These are phyloP conservation scores for Holothuria leucospilota DNA, from an alignment of 53 echinoderm and acorn worm genomes.

Conservation along the genomic window DNA sequence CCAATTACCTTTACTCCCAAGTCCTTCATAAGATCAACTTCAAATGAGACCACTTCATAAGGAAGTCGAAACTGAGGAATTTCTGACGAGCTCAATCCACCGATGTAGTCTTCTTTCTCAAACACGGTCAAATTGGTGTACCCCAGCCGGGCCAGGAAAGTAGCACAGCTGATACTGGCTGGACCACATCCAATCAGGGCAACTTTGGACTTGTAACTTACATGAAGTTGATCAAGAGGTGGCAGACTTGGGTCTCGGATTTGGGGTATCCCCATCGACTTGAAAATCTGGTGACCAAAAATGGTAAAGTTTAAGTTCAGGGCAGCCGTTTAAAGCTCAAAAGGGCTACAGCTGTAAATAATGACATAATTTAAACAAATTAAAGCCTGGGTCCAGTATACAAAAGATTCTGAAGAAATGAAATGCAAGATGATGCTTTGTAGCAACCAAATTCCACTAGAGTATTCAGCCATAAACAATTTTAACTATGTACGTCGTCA, in stretches of 20 bases:
- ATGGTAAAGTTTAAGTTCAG: too few relatives aligned
- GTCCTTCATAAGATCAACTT: constrained; percentile 50
- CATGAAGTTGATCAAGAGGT: constrained; percentile 75
- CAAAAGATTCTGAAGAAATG: too few relatives aligned
- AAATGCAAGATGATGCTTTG: too few relatives aligned
- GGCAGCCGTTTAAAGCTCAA: too few relatives aligned
- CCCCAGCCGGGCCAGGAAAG: constrained; percentile 90
- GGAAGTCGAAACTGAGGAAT: constrained; percentile 96
- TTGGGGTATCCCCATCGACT: constrained; percentile 95
- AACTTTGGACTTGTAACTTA: constrained; percentile 78
- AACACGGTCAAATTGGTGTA: constrained; percentile 88
- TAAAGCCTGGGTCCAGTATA: too few relatives aligned
- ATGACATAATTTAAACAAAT: too few relatives aligned
- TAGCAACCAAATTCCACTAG: too few relatives aligned
- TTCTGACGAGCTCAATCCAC: constrained; percentile 92
- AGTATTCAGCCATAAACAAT: too few relatives aligned
- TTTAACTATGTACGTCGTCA: too few relatives aligned
- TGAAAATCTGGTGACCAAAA: constrained; percentile 72
- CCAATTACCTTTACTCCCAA: constrained; percentile 62
- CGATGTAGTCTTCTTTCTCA: constrained; percentile 93
- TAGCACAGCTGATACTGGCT: constrained; percentile 96
- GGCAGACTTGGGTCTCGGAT: constrained; percentile 79
- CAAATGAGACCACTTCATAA: constrained; percentile 78
- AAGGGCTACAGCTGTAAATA: too few relatives aligned
- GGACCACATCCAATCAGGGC: constrained; percentile 98